These are phyloP conservation scores for Gracilinanus agilis DNA, from an alignment of 2,113 vertebrate species.

Conservation along the genomic window DNA sequence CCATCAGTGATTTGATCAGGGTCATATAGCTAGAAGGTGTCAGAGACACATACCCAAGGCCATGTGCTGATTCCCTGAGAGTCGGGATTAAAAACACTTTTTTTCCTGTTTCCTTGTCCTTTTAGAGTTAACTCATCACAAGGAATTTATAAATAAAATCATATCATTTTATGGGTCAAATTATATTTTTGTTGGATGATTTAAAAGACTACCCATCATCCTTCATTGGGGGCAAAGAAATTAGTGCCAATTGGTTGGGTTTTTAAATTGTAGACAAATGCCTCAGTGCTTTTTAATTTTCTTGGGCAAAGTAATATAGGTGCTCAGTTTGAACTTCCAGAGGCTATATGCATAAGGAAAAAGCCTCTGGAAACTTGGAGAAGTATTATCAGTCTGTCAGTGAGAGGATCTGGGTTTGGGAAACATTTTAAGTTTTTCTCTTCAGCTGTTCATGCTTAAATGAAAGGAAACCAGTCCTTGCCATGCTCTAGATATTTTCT, in stretches of 20 bases:
- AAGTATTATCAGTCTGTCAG: neutral
- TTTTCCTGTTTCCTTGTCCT: slow-evolving; percentile 31
- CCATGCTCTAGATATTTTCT: neutral
- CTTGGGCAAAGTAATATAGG: slow-evolving; percentile 17
- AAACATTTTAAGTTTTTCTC: neutral
- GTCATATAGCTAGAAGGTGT: neutral
- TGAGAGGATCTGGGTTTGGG: neutral
- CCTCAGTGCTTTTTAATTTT: slow-evolving; percentile 63
- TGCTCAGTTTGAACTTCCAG: slow-evolving; percentile 29
- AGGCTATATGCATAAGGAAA: slow-evolving; percentile 8
- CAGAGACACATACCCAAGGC: slow-evolving; percentile 19
- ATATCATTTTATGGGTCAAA: slow-evolving; percentile 29
- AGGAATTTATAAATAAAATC: slow-evolving; percentile 21
- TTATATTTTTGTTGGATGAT: slow-evolving; percentile 25
- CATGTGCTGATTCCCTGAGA: slow-evolving; percentile 15
- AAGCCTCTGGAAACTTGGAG: neutral
- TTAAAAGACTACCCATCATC: neutral
- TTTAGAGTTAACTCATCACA: slow-evolving; percentile 22
- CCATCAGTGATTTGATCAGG: neutral
- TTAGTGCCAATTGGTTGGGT: slow-evolving; percentile 10
- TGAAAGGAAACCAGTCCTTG: slow-evolving; percentile 20
- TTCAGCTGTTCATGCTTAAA: neutral
- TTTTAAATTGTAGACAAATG: slow-evolving; percentile 52
- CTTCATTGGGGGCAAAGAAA: neutral
- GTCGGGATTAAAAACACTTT: slow-evolving; percentile 2